A percentile compares a stretch with the other conserved stretches of the same genome.
Conservation (phyloP, 2,113 vertebrate genomes). For the Xiphias gladius region DNA sequence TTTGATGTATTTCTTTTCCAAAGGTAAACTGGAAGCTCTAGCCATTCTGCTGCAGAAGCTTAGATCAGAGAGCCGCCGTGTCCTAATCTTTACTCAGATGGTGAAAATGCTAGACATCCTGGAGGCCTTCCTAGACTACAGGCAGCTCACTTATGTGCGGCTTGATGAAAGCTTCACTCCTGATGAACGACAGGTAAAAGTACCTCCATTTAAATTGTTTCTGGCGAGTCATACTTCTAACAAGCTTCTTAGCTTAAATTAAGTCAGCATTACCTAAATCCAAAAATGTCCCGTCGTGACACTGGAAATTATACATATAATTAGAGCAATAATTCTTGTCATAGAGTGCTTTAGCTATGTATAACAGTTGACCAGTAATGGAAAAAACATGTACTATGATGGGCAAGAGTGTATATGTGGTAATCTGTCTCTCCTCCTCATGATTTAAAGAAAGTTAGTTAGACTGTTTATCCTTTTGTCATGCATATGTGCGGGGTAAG, state of each 20-base stretch:
- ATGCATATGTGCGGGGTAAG: too few species aligned
- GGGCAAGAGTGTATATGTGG: too few species aligned
- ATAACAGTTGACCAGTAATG: too few species aligned
- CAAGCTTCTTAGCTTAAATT: too few species aligned
- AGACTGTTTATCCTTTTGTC: too few species aligned
- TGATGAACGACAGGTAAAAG: slow-evolving; percentile 90
- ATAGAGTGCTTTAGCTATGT: too few species aligned
- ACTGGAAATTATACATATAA: not conserved
- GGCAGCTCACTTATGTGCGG: slow-evolving; percentile 91
- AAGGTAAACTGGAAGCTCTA: slow-evolving; percentile 96
- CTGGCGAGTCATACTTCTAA: not conserved
- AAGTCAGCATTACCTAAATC: not conserved
- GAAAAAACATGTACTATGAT: too few species aligned
- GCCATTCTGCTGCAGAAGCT: slow-evolving; percentile 93
- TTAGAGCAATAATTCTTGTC: not conserved
- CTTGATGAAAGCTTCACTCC: slow-evolving; percentile 93
- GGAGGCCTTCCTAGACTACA: slow-evolving; percentile 89
- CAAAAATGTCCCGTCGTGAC: not conserved
- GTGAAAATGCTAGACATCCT: slow-evolving; percentile 91
- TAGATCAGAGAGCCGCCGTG: slow-evolving; percentile 91
- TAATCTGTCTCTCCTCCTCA: too few species aligned
- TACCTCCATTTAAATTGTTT: not conserved
- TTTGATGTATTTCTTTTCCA: slow-evolving; percentile 8
- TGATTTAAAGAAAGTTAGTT: too few species aligned
- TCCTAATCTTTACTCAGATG: slow-evolving; percentile 92